Percentiles rank a stretch among this genome's conserved stretches.
Conservation (phyloP, 2,888 invertebrate species). For the Eremobia ochroleuca region DNA sequence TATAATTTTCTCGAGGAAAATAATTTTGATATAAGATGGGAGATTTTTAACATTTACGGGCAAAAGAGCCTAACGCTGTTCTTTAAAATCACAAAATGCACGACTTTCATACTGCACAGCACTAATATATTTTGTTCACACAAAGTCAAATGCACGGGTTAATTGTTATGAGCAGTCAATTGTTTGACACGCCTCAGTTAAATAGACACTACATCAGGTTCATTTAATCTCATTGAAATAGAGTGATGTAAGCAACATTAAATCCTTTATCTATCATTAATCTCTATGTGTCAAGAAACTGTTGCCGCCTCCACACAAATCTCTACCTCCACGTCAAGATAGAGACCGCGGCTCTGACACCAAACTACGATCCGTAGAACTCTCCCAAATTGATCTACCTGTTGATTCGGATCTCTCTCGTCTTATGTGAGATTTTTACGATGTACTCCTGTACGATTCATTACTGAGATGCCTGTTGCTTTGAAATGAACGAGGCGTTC, state of each 20-base stretch:
- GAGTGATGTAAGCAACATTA: neutral
- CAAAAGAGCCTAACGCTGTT: too few species aligned
- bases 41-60: too few species aligned
- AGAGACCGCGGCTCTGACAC: constrained; percentile 43
- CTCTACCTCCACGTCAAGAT: constrained; percentile 35
- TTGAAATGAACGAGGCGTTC: constrained; percentile 11
- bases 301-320: constrained; percentile 10
- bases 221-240: too few species aligned
- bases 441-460: constrained; percentile 31
- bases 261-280: neutral
- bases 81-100: too few species aligned
- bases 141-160: too few species aligned
- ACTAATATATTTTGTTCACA: too few species aligned
- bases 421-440: constrained; percentile 44
- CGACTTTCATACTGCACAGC: too few species aligned
- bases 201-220: too few species aligned
- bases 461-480: constrained; percentile 57
- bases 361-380: constrained; percentile 62
- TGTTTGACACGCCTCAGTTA: too few species aligned
- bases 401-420: constrained; percentile 62
- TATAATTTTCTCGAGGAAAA: too few species aligned
- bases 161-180: too few species aligned
- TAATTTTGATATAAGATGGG: too few species aligned
- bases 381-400: constrained; percentile 67
- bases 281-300: neutral